These are phyloP conservation scores for Trididemnum nubilum DNA, from an alignment of 23 tunicate genomes.

Conservation along the genomic window DNA sequence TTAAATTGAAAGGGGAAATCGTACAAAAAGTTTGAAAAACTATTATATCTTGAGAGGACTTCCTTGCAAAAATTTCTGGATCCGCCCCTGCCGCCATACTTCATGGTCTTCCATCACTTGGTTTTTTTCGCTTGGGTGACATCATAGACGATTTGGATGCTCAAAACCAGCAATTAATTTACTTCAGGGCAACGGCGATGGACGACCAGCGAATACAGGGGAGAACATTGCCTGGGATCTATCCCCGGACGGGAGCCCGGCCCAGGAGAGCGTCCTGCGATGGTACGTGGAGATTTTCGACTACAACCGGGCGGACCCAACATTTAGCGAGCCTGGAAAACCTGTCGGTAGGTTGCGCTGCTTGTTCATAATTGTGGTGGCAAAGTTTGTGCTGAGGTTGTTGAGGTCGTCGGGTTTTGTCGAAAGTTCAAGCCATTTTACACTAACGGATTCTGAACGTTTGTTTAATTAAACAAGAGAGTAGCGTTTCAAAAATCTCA, in stretches of 20 bases:
- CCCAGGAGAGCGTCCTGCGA: constrained; percentile 57
- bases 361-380: not conserved
- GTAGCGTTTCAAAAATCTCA: no score
- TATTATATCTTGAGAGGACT: no score
- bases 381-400: not conserved
- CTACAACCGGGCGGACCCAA: constrained; percentile 62
- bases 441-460: not conserved
- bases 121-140: no score
- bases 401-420: not conserved
- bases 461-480: no score
- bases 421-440: not conserved
- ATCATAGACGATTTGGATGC: no score
- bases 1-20: no score
- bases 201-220: constrained; percentile 41
- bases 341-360: constrained; percentile 74
- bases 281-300: constrained; percentile 93
- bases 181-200: not conserved
- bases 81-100: no score
- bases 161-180: no score
- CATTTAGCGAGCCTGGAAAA: constrained; percentile 20
- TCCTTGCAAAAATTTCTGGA: no score
- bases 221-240: constrained; percentile 98
- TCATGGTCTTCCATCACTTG: no score
- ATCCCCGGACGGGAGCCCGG: constrained; percentile 62
- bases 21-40: no score